These are phyloP conservation scores for Drosophila oshimai DNA, from an alignment of 1,140 invertebrate genomes.

Conservation along the genomic window DNA sequence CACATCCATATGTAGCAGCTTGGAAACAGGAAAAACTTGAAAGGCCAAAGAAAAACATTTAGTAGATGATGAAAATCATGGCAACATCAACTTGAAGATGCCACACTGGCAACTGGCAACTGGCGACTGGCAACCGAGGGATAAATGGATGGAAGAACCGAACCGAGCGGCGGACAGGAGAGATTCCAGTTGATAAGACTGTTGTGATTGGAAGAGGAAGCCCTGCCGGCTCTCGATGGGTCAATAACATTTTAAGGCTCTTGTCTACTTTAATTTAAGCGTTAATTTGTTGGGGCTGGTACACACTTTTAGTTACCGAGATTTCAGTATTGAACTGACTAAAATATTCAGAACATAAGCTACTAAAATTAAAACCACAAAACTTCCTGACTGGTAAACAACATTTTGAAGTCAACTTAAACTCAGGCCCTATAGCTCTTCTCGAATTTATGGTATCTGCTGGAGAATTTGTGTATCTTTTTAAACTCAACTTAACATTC, in stretches of 20 bases:
- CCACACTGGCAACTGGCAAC: too few species aligned
- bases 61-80: conserved; percentile 80
- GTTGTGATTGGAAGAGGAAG: conserved; percentile 13
- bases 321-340: too few species aligned
- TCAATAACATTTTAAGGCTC: conserved; percentile 22
- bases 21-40: conserved; percentile 64
- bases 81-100: conserved; percentile 66
- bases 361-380: not conserved
- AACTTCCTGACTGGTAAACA: too few species aligned
- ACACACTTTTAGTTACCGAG: too few species aligned
- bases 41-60: conserved; percentile 74
- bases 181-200: not conserved
- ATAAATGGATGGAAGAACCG: not conserved
- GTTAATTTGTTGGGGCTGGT: conserved; percentile 19
- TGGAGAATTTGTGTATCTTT: conserved; percentile 46
- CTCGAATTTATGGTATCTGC: conserved; percentile 19
- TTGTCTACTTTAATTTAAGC: not conserved
- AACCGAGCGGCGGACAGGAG: too few species aligned
- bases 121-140: not conserved
- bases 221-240: conserved; percentile 4
- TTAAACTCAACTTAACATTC: conserved; percentile 60
- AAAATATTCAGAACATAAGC: too few species aligned
- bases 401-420: conserved; percentile 4
- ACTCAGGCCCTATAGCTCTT: conserved; percentile 19
- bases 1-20: conserved; percentile 20